Conservation (phyloP, 2,888 invertebrate species). For the Apotomis turbidana region DNA sequence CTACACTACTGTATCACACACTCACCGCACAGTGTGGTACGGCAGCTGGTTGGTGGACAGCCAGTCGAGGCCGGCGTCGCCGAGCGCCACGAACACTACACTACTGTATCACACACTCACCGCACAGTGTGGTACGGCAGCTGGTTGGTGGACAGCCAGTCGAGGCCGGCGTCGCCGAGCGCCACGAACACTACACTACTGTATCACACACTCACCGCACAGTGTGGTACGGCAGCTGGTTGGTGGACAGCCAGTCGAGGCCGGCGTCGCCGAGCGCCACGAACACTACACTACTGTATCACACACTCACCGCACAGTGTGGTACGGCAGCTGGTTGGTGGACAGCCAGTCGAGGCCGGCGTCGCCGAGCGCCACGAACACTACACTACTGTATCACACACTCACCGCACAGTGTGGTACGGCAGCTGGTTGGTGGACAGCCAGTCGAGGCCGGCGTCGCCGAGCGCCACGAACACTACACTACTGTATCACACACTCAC, state of each 20-base stretch:
- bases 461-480: too few relatives aligned
- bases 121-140: too few relatives aligned
- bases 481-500: too few relatives aligned
- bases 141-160: too few relatives aligned
- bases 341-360: too few relatives aligned
- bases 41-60: slow-evolving; percentile 65
- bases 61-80: slow-evolving; percentile 67
- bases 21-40: slow-evolving; percentile 68
- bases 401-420: too few relatives aligned
- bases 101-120: background rate
- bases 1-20: slow-evolving; percentile 31
- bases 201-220: background rate
- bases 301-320: too few relatives aligned
- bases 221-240: too few relatives aligned
- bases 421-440: slow-evolving; percentile 49
- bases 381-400: too few relatives aligned
- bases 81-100: slow-evolving; percentile 35
- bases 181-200: slow-evolving; percentile 61
- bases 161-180: too few relatives aligned
- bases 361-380: slow-evolving; percentile 49
- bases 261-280: slow-evolving; percentile 60
- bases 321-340: slow-evolving; percentile 50
- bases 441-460: too few relatives aligned
- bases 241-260: too few relatives aligned
- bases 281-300: slow-evolving; percentile 55